Evolutionary conservation across 2,797 vertebrate species (phyloP).

Genomic region (Neostethus bicornis): DNA sequence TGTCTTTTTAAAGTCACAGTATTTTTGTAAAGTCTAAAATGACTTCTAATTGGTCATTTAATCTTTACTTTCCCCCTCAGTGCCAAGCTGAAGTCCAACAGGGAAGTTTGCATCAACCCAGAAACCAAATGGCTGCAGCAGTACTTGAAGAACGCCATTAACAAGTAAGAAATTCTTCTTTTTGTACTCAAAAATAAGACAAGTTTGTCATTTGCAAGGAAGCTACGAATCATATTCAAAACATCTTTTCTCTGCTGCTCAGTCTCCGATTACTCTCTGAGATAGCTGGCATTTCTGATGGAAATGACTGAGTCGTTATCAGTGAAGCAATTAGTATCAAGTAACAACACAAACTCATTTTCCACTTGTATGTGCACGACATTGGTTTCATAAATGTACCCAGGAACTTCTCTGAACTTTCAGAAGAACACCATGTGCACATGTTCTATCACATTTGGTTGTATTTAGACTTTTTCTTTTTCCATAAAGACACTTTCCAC

Average conservation of each 20-base stretch:
- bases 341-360: conserved; percentile 50
- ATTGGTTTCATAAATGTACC: conserved; percentile 39
- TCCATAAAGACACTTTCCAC: background rate
- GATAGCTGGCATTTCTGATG: conserved; percentile 39
- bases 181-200: conserved; percentile 11
- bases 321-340: conserved; percentile 46
- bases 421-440: background rate
- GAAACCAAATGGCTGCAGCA: conserved; percentile 98
- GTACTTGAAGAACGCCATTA: conserved; percentile 96
- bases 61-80: conserved; percentile 52
- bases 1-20: background rate
- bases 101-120: conserved; percentile 97
- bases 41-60: background rate
- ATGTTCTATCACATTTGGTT: background rate
- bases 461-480: background rate
- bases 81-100: conserved; percentile 88
- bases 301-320: conserved; percentile 54
- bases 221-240: conserved; percentile 40
- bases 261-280: conserved; percentile 32
- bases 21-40: background rate
- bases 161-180: conserved; percentile 88
- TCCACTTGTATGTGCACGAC: conserved; percentile 30
- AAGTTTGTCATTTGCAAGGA: conserved; percentile 23
- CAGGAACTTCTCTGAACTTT: conserved; percentile 9
- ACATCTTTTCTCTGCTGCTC: conserved; percentile 20